Evolutionary conservation across 1,140 invertebrate genomes (phyloP).

Genomic region (Dermatophagoides farinae): DNA sequence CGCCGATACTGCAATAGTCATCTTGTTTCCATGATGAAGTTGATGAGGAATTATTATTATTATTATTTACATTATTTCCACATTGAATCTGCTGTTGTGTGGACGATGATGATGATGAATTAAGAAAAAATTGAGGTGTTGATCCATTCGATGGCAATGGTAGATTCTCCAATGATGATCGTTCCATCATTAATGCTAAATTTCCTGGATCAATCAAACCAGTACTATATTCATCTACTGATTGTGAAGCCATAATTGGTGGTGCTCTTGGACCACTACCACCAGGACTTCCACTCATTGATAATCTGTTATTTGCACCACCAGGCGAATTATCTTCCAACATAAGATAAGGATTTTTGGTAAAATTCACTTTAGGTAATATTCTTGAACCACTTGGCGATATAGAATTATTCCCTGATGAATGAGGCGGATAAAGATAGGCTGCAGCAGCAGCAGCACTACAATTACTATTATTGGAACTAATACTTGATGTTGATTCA

Average conservation of each 20-base stretch:
- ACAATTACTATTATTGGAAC: not conserved
- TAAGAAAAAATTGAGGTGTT: not conserved
- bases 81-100: not conserved
- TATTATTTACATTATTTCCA: too few species aligned
- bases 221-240: not conserved
- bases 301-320: too few species aligned
- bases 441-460: not conserved
- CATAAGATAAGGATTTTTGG: too few species aligned
- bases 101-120: not conserved
- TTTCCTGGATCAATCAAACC: not conserved
- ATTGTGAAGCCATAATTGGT: not conserved
- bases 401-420: not conserved
- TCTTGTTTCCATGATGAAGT: too few species aligned
- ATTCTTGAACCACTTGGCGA: not conserved
- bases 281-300: too few species aligned
- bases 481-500: not conserved
- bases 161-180: not conserved
- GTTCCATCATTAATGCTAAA: not conserved
- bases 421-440: not conserved
- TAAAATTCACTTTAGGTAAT: too few species aligned
- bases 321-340: too few species aligned
- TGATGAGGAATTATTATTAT: too few species aligned
- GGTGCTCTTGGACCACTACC: not conserved
- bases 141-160: not conserved
- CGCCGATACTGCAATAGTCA: not conserved